A percentile compares a stretch with the other conserved stretches of the same genome.
Evolutionary conservation across 2,888 invertebrate species (phyloP).

Genomic region (Teleogryllus oceanicus): DNA sequence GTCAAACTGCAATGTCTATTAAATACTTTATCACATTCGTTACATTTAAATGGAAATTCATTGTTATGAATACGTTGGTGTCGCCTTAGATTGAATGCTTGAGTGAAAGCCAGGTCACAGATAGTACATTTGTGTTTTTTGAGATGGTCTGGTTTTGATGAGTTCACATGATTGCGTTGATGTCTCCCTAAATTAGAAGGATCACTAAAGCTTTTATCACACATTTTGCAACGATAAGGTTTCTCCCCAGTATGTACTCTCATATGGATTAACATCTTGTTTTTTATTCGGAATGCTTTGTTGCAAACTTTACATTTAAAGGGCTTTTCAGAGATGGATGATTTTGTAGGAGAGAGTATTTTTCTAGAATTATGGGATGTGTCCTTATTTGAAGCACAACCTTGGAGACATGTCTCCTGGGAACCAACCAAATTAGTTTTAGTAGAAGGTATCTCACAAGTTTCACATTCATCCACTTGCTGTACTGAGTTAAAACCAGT

Average conservation of each 20-base stretch:
- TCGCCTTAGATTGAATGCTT: not conserved
- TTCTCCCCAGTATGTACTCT: not conserved
- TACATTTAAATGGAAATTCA: not conserved
- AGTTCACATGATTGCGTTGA: not conserved
- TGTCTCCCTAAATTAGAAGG: constrained; percentile 1
- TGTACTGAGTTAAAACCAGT: too few species aligned
- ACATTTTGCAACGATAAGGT: not conserved
- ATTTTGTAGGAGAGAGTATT: too few species aligned
- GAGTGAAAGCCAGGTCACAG: not conserved
- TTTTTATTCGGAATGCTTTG: too few species aligned
- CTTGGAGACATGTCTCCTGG: too few species aligned
- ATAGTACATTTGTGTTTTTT: not conserved
- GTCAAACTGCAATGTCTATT: not conserved
- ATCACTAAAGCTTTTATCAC: not conserved
- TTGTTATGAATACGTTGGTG: not conserved
- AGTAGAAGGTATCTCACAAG: too few species aligned
- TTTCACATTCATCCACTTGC: too few species aligned
- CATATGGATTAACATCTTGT: not conserved
- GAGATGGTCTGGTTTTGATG: not conserved
- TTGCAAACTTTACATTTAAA: too few species aligned
- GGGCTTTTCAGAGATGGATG: too few species aligned
- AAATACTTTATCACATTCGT: not conserved
- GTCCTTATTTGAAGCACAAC: too few species aligned
- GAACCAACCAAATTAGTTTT: too few species aligned
- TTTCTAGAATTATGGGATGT: too few species aligned